Evolutionary conservation across 2,113 vertebrate species (phyloP).

Genomic region (Morone chrysops): DNA sequence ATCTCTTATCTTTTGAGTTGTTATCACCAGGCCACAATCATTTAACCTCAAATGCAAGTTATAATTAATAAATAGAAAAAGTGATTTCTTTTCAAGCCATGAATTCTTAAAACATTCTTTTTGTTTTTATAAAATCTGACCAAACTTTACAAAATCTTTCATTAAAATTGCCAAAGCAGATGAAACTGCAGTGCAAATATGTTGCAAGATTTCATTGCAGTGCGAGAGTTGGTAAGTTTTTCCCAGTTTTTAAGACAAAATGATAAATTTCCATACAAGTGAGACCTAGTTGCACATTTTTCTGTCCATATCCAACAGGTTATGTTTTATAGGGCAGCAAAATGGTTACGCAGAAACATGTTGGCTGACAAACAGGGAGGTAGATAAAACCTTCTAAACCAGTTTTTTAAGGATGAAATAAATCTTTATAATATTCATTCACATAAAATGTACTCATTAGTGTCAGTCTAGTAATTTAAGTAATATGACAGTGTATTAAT

Average conservation of each 20-base stretch:
- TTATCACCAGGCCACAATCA: conserved; percentile 2
- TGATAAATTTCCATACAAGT: conserved; percentile 29
- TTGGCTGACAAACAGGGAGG: conserved; percentile 16
- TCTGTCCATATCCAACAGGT: neutral
- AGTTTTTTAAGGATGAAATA: neutral
- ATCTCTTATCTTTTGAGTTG: neutral
- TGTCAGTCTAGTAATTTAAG: conserved; percentile 1
- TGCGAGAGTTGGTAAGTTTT: neutral
- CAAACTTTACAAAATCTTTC: neutral
- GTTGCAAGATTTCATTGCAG: neutral
- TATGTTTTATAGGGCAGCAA: conserved; percentile 24
- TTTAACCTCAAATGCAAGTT: neutral
- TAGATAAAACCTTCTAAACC: neutral
- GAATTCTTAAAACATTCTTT: neutral
- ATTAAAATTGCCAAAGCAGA: neutral
- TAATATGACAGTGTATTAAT: neutral
- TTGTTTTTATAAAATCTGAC: too few relatives aligned
- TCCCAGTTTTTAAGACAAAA: neutral
- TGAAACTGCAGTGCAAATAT: neutral
- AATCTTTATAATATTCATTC: conserved; percentile 2
- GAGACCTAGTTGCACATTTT: conserved; percentile 21
- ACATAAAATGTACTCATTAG: neutral
- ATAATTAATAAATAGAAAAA: neutral
- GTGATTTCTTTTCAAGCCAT: neutral
- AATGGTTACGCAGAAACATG: conserved; percentile 9